These are phyloP conservation scores for Phortica okadai DNA, from an alignment of 2,888 invertebrate genomes.

Conservation along the genomic window DNA sequence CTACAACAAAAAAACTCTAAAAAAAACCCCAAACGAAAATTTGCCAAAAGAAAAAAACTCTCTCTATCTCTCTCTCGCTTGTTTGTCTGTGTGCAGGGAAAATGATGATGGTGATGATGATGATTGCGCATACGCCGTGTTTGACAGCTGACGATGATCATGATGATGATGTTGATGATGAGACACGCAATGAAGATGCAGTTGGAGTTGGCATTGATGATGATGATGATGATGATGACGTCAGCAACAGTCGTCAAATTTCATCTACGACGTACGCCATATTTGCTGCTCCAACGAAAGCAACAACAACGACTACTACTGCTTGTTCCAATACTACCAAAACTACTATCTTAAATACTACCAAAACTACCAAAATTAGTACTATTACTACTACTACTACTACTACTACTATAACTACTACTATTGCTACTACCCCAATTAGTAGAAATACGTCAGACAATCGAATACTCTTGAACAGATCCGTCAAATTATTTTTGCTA, in stretches of 20 bases:
- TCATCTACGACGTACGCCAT: constrained; percentile 3
- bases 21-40: constrained; percentile 38
- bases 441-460: constrained; percentile 41
- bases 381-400: constrained; percentile 44
- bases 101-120: constrained; percentile 26
- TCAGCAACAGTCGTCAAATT: constrained; percentile 32
- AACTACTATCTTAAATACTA: constrained; percentile 38
- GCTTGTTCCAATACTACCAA: constrained; percentile 15
- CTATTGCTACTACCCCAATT: constrained; percentile 54
- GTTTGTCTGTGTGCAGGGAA: constrained; percentile 81
- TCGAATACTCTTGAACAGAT: constrained; percentile 68
- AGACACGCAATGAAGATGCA: not conserved
- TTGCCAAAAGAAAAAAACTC: constrained; percentile 52
- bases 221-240: constrained; percentile 28
- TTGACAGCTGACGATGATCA: constrained; percentile 31
- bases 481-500: constrained; percentile 55
- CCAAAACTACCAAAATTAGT: constrained; percentile 37
- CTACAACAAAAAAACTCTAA: constrained; percentile 44
- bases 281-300: constrained; percentile 28
- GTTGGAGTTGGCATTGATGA: not conserved
- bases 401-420: not conserved
- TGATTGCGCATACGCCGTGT: constrained; percentile 22
- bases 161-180: constrained; percentile 6
- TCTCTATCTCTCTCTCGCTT: constrained; percentile 77
- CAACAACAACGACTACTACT: constrained; percentile 30